Percentiles rank a stretch among this genome's conserved stretches.
phyloP scores from a whole-genome alignment of 2,888 invertebrate species.

The Drosophila mimetica region DNA sequence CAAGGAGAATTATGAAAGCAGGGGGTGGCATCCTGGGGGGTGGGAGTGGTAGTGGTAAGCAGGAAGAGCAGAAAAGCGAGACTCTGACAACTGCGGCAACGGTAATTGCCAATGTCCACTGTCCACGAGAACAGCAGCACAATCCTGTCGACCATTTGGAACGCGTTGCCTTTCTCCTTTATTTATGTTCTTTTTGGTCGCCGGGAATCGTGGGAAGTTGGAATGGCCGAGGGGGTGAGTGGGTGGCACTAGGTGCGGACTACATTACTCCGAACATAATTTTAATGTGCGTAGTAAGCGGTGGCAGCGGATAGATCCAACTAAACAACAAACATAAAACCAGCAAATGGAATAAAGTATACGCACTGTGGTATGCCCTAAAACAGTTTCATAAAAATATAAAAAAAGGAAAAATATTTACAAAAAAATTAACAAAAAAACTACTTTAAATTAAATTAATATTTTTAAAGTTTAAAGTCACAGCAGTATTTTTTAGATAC shows the following conservation, averaged over 20 bases:
- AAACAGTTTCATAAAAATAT: neutral
- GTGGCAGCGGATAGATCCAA: conserved; percentile 35
- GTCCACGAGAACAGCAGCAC: conserved; percentile 42
- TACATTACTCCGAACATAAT: conserved; percentile 71
- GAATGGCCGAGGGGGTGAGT: conserved; percentile 28
- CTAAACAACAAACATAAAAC: conserved; percentile 62
- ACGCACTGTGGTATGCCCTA: neutral
- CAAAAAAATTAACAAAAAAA: neutral
- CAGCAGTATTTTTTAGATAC: too few relatives aligned
- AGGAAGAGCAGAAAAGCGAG: conserved; percentile 23
- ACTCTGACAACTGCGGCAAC: conserved; percentile 72
- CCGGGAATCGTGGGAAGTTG: neutral
- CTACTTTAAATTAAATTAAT: too few relatives aligned
- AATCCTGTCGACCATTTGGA: conserved; percentile 46
- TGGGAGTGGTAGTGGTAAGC: neutral
- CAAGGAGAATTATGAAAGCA: conserved; percentile 62
- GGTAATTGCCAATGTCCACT: conserved; percentile 74
- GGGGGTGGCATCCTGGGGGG: too few relatives aligned
- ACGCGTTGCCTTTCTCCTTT: conserved; percentile 55
- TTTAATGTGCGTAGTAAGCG: conserved; percentile 66
- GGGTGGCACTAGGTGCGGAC: conserved; percentile 50
- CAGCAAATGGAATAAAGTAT: conserved; percentile 14
- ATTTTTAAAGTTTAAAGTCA: too few relatives aligned
- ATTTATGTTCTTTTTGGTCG: conserved; percentile 42
- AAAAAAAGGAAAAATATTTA: neutral